Conservation (phyloP, 2,888 invertebrate genomes). For the Tanypteryx hageni region DNA sequence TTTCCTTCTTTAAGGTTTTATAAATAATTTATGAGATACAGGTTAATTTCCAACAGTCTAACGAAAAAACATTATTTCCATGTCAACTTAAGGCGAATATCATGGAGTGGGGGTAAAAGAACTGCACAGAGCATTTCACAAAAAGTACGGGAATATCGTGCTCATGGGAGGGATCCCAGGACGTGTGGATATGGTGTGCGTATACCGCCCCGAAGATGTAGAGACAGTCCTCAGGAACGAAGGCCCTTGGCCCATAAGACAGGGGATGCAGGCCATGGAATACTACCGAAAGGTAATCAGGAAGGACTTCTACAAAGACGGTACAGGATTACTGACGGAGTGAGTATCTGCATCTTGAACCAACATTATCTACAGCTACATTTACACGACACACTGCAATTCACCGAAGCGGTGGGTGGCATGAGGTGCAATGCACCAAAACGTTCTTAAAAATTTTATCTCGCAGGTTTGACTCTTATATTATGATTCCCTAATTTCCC, state of each 20-base stretch:
- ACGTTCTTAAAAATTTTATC: background rate
- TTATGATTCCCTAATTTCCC: too few species aligned
- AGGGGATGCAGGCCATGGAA: slow-evolving; percentile 74
- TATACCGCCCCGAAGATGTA: slow-evolving; percentile 77
- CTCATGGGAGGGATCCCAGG: slow-evolving; percentile 74
- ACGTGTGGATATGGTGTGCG: slow-evolving; percentile 73
- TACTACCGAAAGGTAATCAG: slow-evolving; percentile 75
- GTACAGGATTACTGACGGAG: slow-evolving; percentile 71
- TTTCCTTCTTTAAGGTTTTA: too few species aligned
- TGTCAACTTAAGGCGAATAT: slow-evolving; percentile 28
- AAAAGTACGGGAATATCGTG: slow-evolving; percentile 75
- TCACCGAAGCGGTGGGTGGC: background rate
- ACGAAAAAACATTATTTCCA: background rate
- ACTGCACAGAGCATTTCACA: slow-evolving; percentile 67
- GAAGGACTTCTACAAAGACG: slow-evolving; percentile 74
- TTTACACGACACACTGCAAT: background rate
- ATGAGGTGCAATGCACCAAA: background rate
- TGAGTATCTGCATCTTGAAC: background rate
- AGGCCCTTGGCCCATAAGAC: slow-evolving; percentile 74
- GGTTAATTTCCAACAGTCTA: background rate
- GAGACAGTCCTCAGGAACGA: slow-evolving; percentile 75
- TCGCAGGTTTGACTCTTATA: background rate
- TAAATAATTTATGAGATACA: too few species aligned
- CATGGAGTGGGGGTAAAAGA: background rate
- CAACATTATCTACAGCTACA: background rate